A percentile compares a stretch with the other conserved stretches of the same genome.
These are phyloP conservation scores for Gadopsis bispinosus DNA, from an alignment of 2,797 vertebrate species.

Conservation along the genomic window DNA sequence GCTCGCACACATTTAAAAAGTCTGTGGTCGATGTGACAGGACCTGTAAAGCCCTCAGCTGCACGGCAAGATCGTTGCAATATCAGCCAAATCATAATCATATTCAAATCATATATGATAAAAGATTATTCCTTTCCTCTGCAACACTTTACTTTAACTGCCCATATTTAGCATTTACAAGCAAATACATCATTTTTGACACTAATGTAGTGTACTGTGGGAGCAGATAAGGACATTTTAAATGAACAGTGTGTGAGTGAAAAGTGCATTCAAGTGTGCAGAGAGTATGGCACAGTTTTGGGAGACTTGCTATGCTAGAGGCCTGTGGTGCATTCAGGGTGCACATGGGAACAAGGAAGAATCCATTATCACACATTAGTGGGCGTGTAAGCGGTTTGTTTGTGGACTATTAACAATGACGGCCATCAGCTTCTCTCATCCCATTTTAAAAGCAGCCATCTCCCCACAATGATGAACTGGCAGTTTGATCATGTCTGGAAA, in stretches of 20 bases:
- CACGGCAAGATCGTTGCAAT: background rate
- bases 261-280: background rate
- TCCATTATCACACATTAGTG: conserved; percentile 22
- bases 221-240: too few relatives aligned
- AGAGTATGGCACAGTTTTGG: background rate
- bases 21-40: background rate
- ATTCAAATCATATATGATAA: background rate
- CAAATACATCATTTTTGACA: too few relatives aligned
- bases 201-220: background rate
- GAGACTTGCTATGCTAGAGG: background rate
- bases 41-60: background rate
- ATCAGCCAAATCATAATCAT: background rate
- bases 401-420: background rate
- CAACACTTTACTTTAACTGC: background rate
- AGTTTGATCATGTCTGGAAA: background rate
- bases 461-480: background rate
- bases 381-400: background rate
- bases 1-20: background rate
- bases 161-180: background rate
- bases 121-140: background rate
- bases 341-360: conserved; percentile 1
- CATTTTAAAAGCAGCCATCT: conserved; percentile 14
- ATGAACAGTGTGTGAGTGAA: background rate
- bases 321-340: background rate
- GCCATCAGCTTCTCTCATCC: background rate